These are phyloP conservation scores for Alosa alosa DNA, from an alignment of 2,113 vertebrate species.

Conservation along the genomic window DNA sequence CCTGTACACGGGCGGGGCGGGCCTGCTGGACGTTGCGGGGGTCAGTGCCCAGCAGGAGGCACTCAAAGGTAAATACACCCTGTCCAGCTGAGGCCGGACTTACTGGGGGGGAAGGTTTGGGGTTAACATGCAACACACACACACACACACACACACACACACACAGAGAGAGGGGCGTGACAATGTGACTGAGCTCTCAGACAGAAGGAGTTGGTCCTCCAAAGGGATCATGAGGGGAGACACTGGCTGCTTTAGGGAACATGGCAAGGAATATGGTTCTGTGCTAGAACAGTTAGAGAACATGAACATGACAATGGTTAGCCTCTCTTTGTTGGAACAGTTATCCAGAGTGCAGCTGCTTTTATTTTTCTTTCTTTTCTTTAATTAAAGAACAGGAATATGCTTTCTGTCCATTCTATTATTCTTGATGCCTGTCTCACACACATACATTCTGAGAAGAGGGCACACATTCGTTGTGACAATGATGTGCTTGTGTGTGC, in stretches of 20 bases:
- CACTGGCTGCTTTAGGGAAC: no score
- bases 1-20: constrained; percentile 66
- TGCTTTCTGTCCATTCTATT: no score
- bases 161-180: constrained; percentile 54
- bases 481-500: constrained; percentile 53
- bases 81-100: constrained; percentile 70
- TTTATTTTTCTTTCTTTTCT: background rate
- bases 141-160: constrained; percentile 44
- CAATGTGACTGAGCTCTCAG: no score
- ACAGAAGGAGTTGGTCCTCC: no score
- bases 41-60: constrained; percentile 76
- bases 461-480: constrained; percentile 42
- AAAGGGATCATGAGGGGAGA: no score
- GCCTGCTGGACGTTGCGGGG: constrained; percentile 65
- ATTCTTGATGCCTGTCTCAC: background rate
- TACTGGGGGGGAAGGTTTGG: no score
- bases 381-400: background rate
- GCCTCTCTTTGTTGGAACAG: no score
- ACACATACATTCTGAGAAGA: background rate
- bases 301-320: no score
- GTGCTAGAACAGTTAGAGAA: no score
- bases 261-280: no score
- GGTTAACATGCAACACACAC: constrained; percentile 20
- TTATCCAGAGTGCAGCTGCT: no score
- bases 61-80: constrained; percentile 80